Conservation (phyloP, 2,888 invertebrate genomes). For the Spatulosminthurus flaviceps region DNA sequence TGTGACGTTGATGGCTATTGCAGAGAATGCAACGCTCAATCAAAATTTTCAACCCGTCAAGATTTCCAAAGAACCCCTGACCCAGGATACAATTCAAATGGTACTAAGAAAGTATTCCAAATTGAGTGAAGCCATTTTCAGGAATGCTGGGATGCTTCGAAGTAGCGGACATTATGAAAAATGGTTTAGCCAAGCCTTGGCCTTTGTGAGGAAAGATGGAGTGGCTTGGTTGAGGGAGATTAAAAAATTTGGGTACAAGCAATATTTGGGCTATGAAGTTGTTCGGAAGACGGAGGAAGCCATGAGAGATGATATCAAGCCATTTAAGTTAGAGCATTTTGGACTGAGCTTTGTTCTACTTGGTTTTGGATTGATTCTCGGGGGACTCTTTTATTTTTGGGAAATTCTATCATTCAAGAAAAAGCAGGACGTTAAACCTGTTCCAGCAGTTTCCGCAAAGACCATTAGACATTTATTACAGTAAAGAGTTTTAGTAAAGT, state of each 20-base stretch:
- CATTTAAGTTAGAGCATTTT: background rate
- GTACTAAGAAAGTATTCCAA: conserved; percentile 20
- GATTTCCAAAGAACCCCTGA: too few species aligned
- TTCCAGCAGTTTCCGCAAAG: too few species aligned
- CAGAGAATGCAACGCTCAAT: background rate
- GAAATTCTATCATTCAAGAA: too few species aligned
- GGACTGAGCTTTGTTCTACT: too few species aligned
- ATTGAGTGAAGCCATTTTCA: background rate
- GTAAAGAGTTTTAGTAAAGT: too few species aligned
- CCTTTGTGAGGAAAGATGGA: background rate
- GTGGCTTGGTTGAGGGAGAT: background rate
- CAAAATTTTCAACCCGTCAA: too few species aligned
- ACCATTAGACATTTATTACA: too few species aligned
- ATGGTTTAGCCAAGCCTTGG: background rate
- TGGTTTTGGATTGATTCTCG: too few species aligned
- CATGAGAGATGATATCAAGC: background rate
- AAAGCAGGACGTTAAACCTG: too few species aligned
- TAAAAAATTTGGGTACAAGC: background rate
- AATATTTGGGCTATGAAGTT: background rate
- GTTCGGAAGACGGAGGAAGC: background rate
- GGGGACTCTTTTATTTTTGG: too few species aligned
- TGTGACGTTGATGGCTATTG: background rate
- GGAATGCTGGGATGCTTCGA: background rate
- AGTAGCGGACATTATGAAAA: background rate
- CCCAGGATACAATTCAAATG: too few species aligned